Base-by-base conservation (phyloP, 2,888 invertebrate species). In the Fragum sueziense region DNA sequence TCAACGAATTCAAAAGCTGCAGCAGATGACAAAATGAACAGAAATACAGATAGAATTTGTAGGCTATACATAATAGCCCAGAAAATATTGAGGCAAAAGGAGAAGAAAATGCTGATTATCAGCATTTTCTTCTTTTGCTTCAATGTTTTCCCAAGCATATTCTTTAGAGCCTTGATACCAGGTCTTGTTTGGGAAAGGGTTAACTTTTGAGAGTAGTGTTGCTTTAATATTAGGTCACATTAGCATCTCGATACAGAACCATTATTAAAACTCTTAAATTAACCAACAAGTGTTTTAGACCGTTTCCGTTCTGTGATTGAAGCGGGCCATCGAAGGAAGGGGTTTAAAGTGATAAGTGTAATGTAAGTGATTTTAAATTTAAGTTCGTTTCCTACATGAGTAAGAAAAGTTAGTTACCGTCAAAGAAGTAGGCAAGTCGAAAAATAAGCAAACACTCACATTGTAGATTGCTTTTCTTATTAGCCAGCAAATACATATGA, bases 261-360 rank as follows among this genome's bases (percentile, higher is more conserved):
- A 57, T 25, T 25, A 57, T 27, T 57, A 57, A 57, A 27, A 57
- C 25, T 2, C 65, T 65, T 37, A 25, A 41, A 65, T 41, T 72
- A 62, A 72, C 34, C 71, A 61, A 62, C 61, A 72, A 72, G 71
- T 72, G 71, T 72, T 79, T 37, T 62, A 57, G n/a, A 41, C 25
- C 62, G 65, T 34, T 72, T 72, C 71, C 71, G 71, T 72, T 72
- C 61, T 33, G 22, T n/a, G 31, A 33, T 62, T 62, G 37, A 62
- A 37, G 4, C 62, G 65, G 14, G 41, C 9, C 65, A 27, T 41
- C 61, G 25, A 41, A 65, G 41, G 25, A 57, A 47, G 9, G 25
- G 25, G 3, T 22, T 57, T 57, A 7, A 22, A 47, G 14, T 14
- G n/a, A 9, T 9, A n/a, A n/a, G n/a, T n/a, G n/a, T n/a, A n/a